Percentiles rank a stretch among this genome's conserved stretches.
phyloP scores from a whole-genome alignment of 1,140 invertebrate species.

The Drosophila truncata region DNA sequence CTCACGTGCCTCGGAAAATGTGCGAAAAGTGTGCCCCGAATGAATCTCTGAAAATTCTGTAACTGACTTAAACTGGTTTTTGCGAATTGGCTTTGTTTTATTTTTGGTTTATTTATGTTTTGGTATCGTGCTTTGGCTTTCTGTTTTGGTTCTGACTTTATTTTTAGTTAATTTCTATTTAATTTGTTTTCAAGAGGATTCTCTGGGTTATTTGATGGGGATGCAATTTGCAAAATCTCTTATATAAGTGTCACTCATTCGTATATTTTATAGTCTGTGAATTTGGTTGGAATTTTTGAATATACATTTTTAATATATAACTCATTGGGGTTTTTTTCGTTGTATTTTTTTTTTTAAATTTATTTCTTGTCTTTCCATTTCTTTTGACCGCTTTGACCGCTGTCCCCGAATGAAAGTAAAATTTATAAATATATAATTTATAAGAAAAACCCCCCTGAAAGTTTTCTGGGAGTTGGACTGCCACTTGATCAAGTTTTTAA shows the following conservation, averaged over 20 bases:
- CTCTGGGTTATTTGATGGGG: slow-evolving; percentile 7
- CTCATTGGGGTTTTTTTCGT: slow-evolving; percentile 21
- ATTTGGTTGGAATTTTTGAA: neutral
- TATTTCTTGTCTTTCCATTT: slow-evolving; percentile 14
- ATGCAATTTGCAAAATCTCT: slow-evolving; percentile 45
- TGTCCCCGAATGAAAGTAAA: slow-evolving; percentile 33
- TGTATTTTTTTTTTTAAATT: slow-evolving; percentile 19
- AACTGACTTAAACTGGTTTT: slow-evolving; percentile 76
- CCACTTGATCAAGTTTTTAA: slow-evolving; percentile 6
- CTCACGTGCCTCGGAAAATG: slow-evolving; percentile 55
- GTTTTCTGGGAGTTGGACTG: slow-evolving; percentile 15
- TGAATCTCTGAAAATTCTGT: slow-evolving; percentile 45
- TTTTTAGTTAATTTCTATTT: slow-evolving; percentile 37
- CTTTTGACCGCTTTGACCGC: slow-evolving; percentile 75
- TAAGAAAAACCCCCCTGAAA: slow-evolving; percentile 6
- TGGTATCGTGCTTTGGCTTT: slow-evolving; percentile 34
- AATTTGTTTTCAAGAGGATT: slow-evolving; percentile 33
- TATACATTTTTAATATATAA: slow-evolving; percentile 38
- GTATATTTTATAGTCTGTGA: slow-evolving; percentile 33
- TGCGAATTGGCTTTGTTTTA: slow-evolving; percentile 10
- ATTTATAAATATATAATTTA: slow-evolving; percentile 19
- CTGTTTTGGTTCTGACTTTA: slow-evolving; percentile 52
- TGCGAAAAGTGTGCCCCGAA: slow-evolving; percentile 68
- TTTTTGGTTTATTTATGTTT: slow-evolving; percentile 47
- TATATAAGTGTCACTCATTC: slow-evolving; percentile 23